These are phyloP conservation scores for Antrozous pallidus DNA, from an alignment of 2,797 vertebrate species.

Conservation along the genomic window DNA sequence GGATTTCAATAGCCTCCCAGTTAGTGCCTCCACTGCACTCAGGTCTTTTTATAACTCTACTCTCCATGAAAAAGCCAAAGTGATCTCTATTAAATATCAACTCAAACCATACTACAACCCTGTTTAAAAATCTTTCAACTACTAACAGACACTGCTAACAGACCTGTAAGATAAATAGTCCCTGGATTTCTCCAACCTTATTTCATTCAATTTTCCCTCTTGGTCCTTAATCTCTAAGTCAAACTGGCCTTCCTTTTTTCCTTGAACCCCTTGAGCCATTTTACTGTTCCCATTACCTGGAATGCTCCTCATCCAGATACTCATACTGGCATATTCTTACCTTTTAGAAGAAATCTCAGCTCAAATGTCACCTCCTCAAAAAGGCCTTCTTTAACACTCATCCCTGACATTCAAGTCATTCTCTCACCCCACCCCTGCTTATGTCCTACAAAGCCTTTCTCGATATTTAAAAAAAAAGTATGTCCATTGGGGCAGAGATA, in stretches of 20 bases:
- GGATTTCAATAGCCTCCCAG: neutral
- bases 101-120: neutral
- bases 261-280: neutral
- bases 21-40: neutral
- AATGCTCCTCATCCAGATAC: neutral
- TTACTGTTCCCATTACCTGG: neutral
- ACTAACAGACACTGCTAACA: neutral
- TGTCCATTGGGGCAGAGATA: neutral
- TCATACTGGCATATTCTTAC: neutral
- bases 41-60: neutral
- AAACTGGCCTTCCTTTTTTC: neutral
- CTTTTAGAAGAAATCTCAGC: constrained; percentile 24
- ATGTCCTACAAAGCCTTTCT: neutral
- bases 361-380: neutral
- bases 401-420: neutral
- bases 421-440: neutral
- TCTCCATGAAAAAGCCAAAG: neutral
- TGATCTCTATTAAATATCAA: neutral
- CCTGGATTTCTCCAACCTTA: neutral
- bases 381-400: neutral
- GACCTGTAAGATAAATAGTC: neutral
- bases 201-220: neutral
- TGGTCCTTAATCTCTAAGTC: neutral
- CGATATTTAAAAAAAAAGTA: constrained; percentile 39
- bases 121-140: neutral